Base-by-base conservation (phyloP, 2,888 invertebrate genomes). In the Tetragnatha montana region DNA sequence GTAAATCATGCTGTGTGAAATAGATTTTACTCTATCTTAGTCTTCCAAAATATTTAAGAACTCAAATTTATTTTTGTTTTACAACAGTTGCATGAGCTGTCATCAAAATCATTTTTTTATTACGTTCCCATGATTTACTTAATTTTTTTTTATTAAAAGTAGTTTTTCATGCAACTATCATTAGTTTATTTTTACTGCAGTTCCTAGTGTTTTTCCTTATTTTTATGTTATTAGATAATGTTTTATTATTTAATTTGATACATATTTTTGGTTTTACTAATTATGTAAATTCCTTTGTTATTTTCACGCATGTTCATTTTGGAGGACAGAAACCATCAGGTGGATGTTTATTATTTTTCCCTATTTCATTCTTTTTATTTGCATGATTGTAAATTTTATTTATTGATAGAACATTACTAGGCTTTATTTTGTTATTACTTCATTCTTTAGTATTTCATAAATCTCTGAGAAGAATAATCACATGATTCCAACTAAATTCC, bases 221-320 rank as follows among this genome's bases (percentile, higher is more conserved):
- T 49, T 51, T 79, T 35, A 19, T 60, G 50, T 73, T 7, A 35
- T 71, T 17, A 14, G 10, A 75, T 14, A 51, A 19, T 51, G 50
- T 12, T 2, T 60, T 76, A 69, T 47, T 87, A 51, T 82, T 88
- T 88, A 51, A 74, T 50, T 74, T 35, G 51, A 60, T 68, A 12
- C 19, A 17, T 47, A 14, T 75, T 50, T 73, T 78, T 78, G 35
- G 71, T 93, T 94, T 93, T 94, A 94, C 93, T 93, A 90, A 87
- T 87, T 73, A 8, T 80, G 68, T 22, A 17, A 71, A 85, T 87
- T 74, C 81, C 69, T 83, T 86, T 90, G 69, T 90, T 87, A 79
- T 87, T 90, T 90, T 47, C 90, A 90, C 71, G 90, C 90, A 80
- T 90, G 90, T 86, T 90, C 90, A 87, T 87, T 82, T 78, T 79